Evolutionary conservation across 2,113 vertebrate genomes (phyloP).

Genomic region (Rhabdomys dilectus): DNA sequence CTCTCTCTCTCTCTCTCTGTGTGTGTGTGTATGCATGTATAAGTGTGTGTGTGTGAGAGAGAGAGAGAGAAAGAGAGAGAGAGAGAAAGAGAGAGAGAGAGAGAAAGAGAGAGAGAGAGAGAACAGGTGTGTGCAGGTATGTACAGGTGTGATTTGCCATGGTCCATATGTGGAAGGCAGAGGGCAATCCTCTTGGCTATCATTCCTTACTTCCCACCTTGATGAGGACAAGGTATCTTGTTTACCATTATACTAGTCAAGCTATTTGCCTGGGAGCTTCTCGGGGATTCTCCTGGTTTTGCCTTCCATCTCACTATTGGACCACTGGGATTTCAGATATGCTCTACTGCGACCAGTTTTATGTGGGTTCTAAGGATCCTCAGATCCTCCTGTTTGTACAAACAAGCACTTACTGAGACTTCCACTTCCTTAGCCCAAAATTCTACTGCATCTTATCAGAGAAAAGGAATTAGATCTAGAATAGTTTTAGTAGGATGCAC

Average conservation of each 20-base stretch:
- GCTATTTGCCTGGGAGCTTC: not conserved
- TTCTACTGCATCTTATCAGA: not conserved
- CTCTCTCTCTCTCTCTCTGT: not conserved
- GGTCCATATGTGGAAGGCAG: not conserved
- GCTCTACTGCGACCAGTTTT: not conserved
- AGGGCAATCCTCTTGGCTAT: not conserved
- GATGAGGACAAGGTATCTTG: not conserved
- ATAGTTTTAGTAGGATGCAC: not conserved
- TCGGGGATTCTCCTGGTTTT: not conserved
- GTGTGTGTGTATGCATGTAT: not conserved
- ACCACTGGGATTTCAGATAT: not conserved
- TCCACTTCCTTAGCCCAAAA: not conserved
- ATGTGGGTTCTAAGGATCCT: not conserved
- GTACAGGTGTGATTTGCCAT: not conserved
- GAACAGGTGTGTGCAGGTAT: not conserved
- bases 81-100: not conserved
- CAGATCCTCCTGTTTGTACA: not conserved
- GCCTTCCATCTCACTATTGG: not conserved
- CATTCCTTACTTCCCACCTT: not conserved
- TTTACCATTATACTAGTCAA: not conserved
- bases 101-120: no score
- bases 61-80: no score
- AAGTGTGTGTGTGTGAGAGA: not conserved
- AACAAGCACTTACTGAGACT: not conserved
- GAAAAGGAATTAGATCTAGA: not conserved